These are phyloP conservation scores for Spilogale gracilis DNA, from an alignment of 2,113 vertebrate species.

Conservation along the genomic window DNA sequence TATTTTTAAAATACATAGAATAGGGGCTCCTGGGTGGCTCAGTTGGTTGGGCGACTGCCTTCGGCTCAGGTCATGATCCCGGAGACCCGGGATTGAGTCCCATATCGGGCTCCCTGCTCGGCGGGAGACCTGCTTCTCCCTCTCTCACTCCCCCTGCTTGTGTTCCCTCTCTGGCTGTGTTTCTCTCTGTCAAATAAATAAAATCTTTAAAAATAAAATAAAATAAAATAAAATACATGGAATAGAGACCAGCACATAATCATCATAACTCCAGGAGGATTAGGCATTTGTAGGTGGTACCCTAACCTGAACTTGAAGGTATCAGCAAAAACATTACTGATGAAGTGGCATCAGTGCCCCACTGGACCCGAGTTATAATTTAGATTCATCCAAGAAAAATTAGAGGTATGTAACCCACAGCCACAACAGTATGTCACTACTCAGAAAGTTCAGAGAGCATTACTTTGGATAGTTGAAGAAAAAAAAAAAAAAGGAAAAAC, in stretches of 20 bases:
- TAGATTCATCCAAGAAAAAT: not conserved
- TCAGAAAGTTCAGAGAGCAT: not conserved
- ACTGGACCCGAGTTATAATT: not conserved
- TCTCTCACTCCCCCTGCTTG: too few species aligned
- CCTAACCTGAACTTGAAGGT: not conserved
- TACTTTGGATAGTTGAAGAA: not conserved
- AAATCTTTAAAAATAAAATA: too few species aligned
- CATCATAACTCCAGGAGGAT: not conserved
- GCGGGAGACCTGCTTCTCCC: too few species aligned
- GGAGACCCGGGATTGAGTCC: too few species aligned
- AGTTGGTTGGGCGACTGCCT: too few species aligned
- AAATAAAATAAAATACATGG: not conserved
- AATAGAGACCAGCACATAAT: not conserved
- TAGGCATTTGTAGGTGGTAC: not conserved
- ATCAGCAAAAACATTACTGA: not conserved
- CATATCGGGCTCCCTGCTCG: too few species aligned
- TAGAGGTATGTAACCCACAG: not conserved
- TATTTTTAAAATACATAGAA: too few species aligned
- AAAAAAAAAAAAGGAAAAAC: too few species aligned
- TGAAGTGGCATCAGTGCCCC: not conserved
- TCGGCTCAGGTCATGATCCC: too few species aligned
- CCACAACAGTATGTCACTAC: not conserved
- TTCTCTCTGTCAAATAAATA: too few species aligned
- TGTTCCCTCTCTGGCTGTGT: too few species aligned
- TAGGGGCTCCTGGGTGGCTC: too few species aligned